Evolutionary conservation across 64 coral and sea anemone species (phyloP).

Genomic region (Dendronephthya gigantea): DNA sequence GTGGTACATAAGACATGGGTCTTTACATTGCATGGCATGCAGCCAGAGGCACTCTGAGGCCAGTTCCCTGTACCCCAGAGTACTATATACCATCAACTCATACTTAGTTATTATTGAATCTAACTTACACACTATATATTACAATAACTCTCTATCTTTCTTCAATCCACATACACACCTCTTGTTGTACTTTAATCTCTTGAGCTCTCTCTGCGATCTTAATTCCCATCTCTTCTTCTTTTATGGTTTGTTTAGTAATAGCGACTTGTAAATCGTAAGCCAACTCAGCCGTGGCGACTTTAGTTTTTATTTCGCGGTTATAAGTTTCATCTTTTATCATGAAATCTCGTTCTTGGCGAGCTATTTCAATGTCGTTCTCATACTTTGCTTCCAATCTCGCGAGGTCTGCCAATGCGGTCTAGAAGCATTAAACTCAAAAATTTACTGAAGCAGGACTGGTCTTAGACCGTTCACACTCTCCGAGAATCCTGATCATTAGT

Average conservation of each 20-base stretch:
- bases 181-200: constrained; percentile 87
- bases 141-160: no score
- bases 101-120: no score
- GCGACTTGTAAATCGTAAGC: constrained; percentile 78
- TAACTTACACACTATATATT: no score
- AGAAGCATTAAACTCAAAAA: neutral
- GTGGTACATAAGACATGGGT: no score
- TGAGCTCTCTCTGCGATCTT: constrained; percentile 82
- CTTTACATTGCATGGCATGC: no score
- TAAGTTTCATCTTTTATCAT: constrained; percentile 77
- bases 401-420: constrained; percentile 81
- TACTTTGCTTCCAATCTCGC: constrained; percentile 77
- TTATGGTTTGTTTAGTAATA: constrained; percentile 80
- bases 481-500: no score
- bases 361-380: constrained; percentile 84
- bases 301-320: constrained; percentile 79
- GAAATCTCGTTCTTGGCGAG: constrained; percentile 77
- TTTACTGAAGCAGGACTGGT: no score
- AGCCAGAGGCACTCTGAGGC: no score
- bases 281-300: constrained; percentile 65
- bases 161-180: constrained; percentile 29
- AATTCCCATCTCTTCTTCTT: constrained; percentile 87
- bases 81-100: no score
- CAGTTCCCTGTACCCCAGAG: no score
- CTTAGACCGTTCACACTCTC: no score